Evolutionary conservation across 2,888 invertebrate species (phyloP), one percentile per base, ranked within the genome.

Genomic region (Pristionchus arcanus): DNA sequence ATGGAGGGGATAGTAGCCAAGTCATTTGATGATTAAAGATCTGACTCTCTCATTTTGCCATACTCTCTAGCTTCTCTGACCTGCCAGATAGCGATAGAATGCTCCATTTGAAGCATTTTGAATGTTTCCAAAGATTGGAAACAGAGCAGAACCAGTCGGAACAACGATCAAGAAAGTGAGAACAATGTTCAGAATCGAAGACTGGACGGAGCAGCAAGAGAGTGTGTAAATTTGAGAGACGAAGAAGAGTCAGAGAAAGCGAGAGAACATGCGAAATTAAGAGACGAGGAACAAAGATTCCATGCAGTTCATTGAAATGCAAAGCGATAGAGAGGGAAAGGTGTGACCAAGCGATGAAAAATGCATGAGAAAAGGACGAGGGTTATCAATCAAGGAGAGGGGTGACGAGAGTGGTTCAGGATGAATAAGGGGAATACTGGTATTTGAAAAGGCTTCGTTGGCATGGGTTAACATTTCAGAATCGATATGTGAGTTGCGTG

Each of bases 311-410:
- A 37, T 74, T 74, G 74, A 74, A 31, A 74, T 74, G 74, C 74
- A 74, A 74, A 74, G 31, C 19, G 71, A 19, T 19, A 28, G 68
- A 42, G 16, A 71, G n/a, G n/a, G 28, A 71, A 66, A 74, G 74
- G 74, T 74, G 74, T 74, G 74, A 74, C 42, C 49, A 42, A n/a
- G 63, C 63, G 81, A 81, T 81, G 81, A 81, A 81, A 81, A 49
- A 81, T 81, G 81, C 81, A 81, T 81, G 81, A 53, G 81, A 81
- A 81, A 81, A 15, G 7, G 49, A n/a, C 49, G 81, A 13, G 81
- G n/a, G 81, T 81, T 81, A 81, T 81, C 49, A 81, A 81, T 81
- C 81, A 81, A n/a, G 2, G 13, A 63, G 42, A 49, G 63, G n/a
- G 19, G 4, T 71, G 71, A 31, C 71, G 71, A 71, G 34, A 16